phyloP scores from a whole-genome alignment of 2,113 vertebrate species.

The Reinhardtius hippoglossoides region DNA sequence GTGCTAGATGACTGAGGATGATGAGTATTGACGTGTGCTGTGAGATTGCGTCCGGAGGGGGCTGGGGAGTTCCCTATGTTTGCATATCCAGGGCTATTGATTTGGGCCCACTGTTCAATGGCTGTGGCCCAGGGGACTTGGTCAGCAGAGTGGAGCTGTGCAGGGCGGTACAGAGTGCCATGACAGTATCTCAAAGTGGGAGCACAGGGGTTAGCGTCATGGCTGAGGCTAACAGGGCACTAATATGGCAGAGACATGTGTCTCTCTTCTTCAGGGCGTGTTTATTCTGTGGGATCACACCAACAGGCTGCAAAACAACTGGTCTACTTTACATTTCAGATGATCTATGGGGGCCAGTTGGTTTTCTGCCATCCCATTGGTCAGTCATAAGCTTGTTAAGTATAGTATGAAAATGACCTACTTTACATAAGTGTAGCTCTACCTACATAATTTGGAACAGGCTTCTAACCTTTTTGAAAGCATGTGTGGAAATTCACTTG shows the following conservation, averaged over 20 bases:
- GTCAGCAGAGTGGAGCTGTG: conserved; percentile 39
- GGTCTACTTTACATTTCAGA: conserved; percentile 5
- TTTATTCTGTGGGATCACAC: conserved; percentile 31
- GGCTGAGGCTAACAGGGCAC: conserved; percentile 49
- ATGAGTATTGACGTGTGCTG: conserved; percentile 78
- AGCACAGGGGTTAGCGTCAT: conserved; percentile 29
- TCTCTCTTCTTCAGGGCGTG: conserved; percentile 42
- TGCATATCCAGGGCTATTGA: conserved; percentile 78
- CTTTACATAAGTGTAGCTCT: neutral
- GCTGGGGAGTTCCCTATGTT: conserved; percentile 76
- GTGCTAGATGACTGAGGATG: conserved; percentile 73
- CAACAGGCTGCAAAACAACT: conserved; percentile 28
- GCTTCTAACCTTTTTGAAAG: conserved; percentile 20
- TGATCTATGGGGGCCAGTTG: conserved; percentile 4
- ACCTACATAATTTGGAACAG: neutral
- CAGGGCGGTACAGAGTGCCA: conserved; percentile 24
- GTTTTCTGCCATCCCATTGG: conserved; percentile 10
- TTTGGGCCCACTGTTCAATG: conserved; percentile 72
- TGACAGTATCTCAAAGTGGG: conserved; percentile 35
- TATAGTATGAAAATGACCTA: conserved; percentile 25
- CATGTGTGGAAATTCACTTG: conserved; percentile 2
- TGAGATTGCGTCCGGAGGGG: conserved; percentile 76
- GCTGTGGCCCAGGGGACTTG: conserved; percentile 64
- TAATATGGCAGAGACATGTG: conserved; percentile 40
- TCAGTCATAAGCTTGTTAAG: conserved; percentile 24